phyloP scores from a whole-genome alignment of 1,140 invertebrate species.

The Eupristina koningsbergeri region DNA sequence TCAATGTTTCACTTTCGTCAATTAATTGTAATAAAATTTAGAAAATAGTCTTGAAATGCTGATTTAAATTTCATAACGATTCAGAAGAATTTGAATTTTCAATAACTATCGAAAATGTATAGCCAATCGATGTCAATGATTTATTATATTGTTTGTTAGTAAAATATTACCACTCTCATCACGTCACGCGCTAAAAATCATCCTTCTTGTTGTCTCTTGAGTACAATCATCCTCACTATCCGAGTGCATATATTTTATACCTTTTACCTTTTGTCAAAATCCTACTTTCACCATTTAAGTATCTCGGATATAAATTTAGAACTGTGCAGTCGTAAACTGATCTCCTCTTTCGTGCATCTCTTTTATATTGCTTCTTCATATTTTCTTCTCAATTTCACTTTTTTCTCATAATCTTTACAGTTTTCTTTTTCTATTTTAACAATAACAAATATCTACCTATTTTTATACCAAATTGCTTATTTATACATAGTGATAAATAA shows the following conservation, averaged over 20 bases:
- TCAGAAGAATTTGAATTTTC: not conserved
- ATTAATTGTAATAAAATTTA: not conserved
- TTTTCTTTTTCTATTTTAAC: not conserved
- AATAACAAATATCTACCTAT: not conserved
- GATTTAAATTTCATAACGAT: not conserved
- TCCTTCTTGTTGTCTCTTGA: not conserved
- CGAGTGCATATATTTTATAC: not conserved
- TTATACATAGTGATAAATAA: too few species aligned
- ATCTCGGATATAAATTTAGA: slow-evolving; percentile 19
- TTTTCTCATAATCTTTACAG: slow-evolving; percentile 34
- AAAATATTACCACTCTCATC: not conserved
- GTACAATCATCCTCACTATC: slow-evolving; percentile 17
- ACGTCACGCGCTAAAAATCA: slow-evolving; percentile 62
- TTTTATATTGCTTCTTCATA: slow-evolving; percentile 13
- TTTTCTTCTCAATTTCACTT: not conserved
- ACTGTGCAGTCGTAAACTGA: slow-evolving; percentile 26
- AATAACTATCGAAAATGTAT: not conserved
- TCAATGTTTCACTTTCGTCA: not conserved
- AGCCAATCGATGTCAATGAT: not conserved
- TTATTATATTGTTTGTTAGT: not conserved
- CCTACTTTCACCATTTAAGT: slow-evolving; percentile 66
- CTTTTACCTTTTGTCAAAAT: slow-evolving; percentile 60
- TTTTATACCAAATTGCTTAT: too few species aligned
- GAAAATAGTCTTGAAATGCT: not conserved
- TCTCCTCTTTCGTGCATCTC: slow-evolving; percentile 12